Evolutionary conservation across 2,113 vertebrate genomes (phyloP).

Genomic region (Grammomys dolichurus): DNA sequence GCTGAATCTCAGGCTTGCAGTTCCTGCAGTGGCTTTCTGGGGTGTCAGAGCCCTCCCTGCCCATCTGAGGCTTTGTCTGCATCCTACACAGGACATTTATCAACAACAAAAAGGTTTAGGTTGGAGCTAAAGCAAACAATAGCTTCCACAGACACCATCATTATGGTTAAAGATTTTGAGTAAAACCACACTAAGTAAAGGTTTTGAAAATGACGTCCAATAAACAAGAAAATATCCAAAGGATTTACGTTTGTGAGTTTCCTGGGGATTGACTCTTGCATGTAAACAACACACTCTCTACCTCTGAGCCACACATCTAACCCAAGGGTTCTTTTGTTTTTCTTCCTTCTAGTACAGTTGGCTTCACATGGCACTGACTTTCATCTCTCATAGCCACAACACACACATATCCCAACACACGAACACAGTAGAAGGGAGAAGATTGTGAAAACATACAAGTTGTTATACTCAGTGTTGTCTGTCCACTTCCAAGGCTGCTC

Average conservation of each 20-base stretch:
- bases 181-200: neutral
- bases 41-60: no score
- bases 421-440: neutral
- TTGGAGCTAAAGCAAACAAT: neutral
- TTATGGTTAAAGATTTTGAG: neutral
- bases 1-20: no score
- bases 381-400: neutral
- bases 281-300: neutral
- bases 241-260: neutral
- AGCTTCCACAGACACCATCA: neutral
- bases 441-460: neutral
- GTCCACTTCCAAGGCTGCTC: constrained; percentile 15
- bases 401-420: neutral
- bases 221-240: neutral
- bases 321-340: neutral
- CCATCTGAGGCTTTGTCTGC: no score
- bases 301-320: neutral
- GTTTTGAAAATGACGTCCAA: neutral
- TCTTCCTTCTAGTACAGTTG: neutral
- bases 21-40: no score
- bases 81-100: no score
- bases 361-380: neutral
- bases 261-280: neutral
- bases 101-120: neutral
- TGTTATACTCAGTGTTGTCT: neutral